A percentile compares a stretch with the other conserved stretches of the same genome.
Conservation (phyloP, 2,888 invertebrate species). For the Cataglyphis cursor region DNA sequence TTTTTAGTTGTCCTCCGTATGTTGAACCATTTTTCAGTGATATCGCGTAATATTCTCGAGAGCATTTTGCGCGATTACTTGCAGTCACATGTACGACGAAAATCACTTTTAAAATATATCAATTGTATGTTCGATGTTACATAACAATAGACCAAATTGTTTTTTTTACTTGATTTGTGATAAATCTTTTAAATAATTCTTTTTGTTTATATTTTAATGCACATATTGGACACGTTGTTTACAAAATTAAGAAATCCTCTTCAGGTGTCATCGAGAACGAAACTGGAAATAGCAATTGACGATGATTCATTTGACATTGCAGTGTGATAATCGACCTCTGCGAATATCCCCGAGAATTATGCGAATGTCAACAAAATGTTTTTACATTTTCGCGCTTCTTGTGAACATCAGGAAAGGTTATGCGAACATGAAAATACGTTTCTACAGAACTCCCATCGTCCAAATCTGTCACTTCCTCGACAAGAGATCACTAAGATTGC, state of each 20-base stretch:
- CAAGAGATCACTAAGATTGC: background rate
- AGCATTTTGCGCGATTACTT: conserved; percentile 69
- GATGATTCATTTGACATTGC: background rate
- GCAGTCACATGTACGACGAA: too few species aligned
- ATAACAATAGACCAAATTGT: conserved; percentile 1
- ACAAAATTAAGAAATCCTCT: background rate
- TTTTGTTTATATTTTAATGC: background rate
- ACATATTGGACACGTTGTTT: background rate
- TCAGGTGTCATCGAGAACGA: background rate
- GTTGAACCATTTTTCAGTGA: conserved; percentile 79
- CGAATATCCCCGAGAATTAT: background rate
- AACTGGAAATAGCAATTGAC: background rate
- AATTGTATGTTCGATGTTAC: background rate
- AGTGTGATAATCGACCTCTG: background rate
- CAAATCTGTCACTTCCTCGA: background rate
- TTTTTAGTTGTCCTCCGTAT: conserved; percentile 89
- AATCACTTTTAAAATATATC: background rate
- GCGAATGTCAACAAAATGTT: background rate
- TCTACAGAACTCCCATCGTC: background rate
- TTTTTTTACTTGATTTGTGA: background rate
- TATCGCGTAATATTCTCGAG: conserved; percentile 74
- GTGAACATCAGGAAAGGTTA: conserved; percentile 8
- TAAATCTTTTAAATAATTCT: background rate
- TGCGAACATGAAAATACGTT: background rate
- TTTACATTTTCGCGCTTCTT: background rate